Evolutionary conservation across 2,888 invertebrate genomes (phyloP).

Genomic region (Euproctis similis): DNA sequence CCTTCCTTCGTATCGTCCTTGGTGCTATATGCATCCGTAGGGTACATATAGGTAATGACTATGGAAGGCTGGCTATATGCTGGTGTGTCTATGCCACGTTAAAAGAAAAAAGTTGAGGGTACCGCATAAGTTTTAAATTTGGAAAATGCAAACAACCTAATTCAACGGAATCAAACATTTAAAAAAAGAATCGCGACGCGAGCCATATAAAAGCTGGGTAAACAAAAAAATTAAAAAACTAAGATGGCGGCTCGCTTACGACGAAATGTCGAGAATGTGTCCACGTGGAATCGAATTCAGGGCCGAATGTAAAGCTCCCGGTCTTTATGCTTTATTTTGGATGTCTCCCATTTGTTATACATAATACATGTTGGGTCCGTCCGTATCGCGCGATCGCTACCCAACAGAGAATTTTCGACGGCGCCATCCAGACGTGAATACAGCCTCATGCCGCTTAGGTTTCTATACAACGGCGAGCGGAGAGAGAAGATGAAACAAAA

Average conservation of each 20-base stretch:
- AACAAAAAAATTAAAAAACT: constrained; percentile 16
- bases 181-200: constrained; percentile 16
- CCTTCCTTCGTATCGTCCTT: no score
- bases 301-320: constrained; percentile 49
- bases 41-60: no score
- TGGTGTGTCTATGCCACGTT: no score
- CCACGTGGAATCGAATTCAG: constrained; percentile 57
- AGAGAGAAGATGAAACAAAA: constrained; percentile 8
- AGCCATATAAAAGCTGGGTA: constrained; percentile 14
- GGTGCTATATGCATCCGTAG: no score
- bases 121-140: constrained; percentile 9
- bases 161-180: constrained; percentile 15
- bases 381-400: constrained; percentile 67
- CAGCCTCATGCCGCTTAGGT: constrained; percentile 40
- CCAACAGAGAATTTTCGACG: constrained; percentile 64
- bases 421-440: constrained; percentile 58
- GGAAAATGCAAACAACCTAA: constrained; percentile 9
- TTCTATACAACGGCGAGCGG: constrained; percentile 11
- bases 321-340: constrained; percentile 62
- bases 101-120: not conserved
- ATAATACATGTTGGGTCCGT: constrained; percentile 67
- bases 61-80: no score
- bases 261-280: constrained; percentile 62
- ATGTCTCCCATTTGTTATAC: constrained; percentile 75
- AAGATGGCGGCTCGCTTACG: constrained; percentile 32